Percentiles rank a stretch among this genome's conserved stretches.
These are phyloP conservation scores for Acrobasis repandana DNA, from an alignment of 2,888 invertebrate species.

Conservation along the genomic window DNA sequence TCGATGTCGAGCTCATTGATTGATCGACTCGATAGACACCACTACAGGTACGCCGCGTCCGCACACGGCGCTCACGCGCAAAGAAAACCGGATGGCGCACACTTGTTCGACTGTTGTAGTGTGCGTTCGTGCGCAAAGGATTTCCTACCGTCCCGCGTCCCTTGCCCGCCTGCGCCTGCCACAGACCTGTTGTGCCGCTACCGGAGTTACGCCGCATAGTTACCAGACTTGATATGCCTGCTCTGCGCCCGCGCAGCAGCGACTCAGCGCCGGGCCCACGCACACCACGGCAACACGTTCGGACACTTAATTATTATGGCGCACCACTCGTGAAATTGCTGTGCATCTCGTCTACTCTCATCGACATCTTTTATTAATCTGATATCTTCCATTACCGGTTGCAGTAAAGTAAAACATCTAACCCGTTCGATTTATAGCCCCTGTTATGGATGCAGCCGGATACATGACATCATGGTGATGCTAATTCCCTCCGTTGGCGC, in stretches of 20 bases:
- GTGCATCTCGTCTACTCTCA: slow-evolving; percentile 69
- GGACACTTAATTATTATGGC: slow-evolving; percentile 75
- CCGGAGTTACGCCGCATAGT: slow-evolving; percentile 83
- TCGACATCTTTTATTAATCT: slow-evolving; percentile 74
- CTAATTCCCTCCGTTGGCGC: slow-evolving; percentile 65
- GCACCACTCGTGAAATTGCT: slow-evolving; percentile 73
- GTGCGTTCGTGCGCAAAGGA: slow-evolving; percentile 74
- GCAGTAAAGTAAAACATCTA: slow-evolving; percentile 65
- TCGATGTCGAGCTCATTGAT: slow-evolving; percentile 81
- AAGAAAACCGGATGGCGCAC: slow-evolving; percentile 78
- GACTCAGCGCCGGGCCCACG: slow-evolving; percentile 54
- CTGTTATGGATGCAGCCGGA: slow-evolving; percentile 67
- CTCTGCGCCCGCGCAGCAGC: slow-evolving; percentile 53
- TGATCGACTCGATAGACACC: slow-evolving; percentile 74
- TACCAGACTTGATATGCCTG: slow-evolving; percentile 80
- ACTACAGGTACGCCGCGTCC: slow-evolving; percentile 54
- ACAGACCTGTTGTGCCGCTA: slow-evolving; percentile 82
- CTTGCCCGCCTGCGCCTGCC: slow-evolving; percentile 56
- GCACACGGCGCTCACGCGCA: slow-evolving; percentile 60
- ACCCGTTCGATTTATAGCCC: slow-evolving; percentile 68
- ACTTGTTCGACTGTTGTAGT: slow-evolving; percentile 48
- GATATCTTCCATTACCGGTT: slow-evolving; percentile 73
- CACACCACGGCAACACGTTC: slow-evolving; percentile 62
- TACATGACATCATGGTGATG: slow-evolving; percentile 73
- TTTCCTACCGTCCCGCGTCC: slow-evolving; percentile 75